Evolutionary conservation across 1,140 invertebrate genomes (phyloP), one percentile per base, ranked within the genome.

Genomic region (Argopecten irradians): DNA sequence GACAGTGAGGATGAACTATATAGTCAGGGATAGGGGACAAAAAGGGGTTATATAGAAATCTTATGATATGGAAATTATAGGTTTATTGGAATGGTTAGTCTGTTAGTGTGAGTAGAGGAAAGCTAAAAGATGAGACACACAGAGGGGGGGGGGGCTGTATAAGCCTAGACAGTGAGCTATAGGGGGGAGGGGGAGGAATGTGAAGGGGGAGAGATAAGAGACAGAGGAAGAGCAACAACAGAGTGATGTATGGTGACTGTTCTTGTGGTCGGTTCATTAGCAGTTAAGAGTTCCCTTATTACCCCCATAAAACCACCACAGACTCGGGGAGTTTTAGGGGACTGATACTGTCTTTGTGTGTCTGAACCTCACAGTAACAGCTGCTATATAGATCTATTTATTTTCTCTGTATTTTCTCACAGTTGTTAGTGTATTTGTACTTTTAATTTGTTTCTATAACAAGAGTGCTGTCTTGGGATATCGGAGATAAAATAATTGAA

Each of bases 221-320:
- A 55, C 22, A 55, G 7, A 11, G 55, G 22, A 28, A n/a, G n/a
- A 11, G 43, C 22, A 16, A 11, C 5, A 28, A 71, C 55, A 71
- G 5, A 28, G 22, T 71, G 55, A 71, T 71, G 55, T 71, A 71
- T 71, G 22, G 55, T 71, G 55, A 71, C 55, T n/a, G 55, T n/a
- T 28, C 55, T 71, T 28, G 55, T 71, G 55, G 55, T 28, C 22
- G 55, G 22, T 71, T 71, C 55, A 71, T 71, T 71, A 71, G 16
- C 14, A 3, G 14, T 71, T 71, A 71, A 71, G 1, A 28, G n/a
- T 71, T 71, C 55, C 55, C 55, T 71, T 71, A 71, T n/a, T 71
- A 71, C 55, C 55, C 55, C 55, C 55, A 71, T 71, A 71, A 71
- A 71, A 28, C 55, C 55, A 71, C 55, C 55, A 71, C n/a, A 71